Evolutionary conservation across 1,140 invertebrate species (phyloP), one percentile per base, ranked within the genome.

Genomic region (silkworm (Bombyx mori)): DNA sequence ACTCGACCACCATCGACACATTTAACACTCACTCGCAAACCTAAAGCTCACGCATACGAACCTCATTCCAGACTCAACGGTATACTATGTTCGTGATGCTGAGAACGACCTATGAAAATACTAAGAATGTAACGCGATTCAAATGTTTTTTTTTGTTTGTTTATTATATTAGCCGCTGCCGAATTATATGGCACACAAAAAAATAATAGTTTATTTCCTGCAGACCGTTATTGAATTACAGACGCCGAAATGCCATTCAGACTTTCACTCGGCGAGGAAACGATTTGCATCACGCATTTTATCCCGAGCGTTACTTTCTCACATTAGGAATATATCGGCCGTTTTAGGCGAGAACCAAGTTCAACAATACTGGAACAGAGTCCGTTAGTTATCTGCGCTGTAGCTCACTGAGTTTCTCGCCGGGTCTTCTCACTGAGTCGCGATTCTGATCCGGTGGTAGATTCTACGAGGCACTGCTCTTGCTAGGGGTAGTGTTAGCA

Each of bases 281-380:
- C 69, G 66, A 76, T 78, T 81, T 77, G 62, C 67, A 71, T 65
- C 60, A 73, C 63, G 65, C 59, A 77, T 78, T 79, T 76, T 72
- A 79, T 82, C 73, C 78, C 70, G 66, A 71, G 71, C 65, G 58
- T 61, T 77, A 82, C 82, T 86, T 86, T 86, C 80, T 75, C 72
- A 65, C 67, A 72, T 72, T 75, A 70, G 71, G 75, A 83, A 81
- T 73, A 72, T 79, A 80, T 75, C 70, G 66, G 58, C 69, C 69
- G 70, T 75, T 78, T 75, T 73, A 22, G 71, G 74, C 77, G 71
- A 74, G 65, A 72, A 60, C 54, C 61, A 46, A 68, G 63, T 70
- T 63, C 69, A 63, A 35, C 61, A 52, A 78, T 75, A 69, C 72
- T 68, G 75, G 71, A 68, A 68, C 57, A 80, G 82, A 77, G 76